Conservation (phyloP, 2,888 invertebrate genomes). For the Smittia aterrima region DNA sequence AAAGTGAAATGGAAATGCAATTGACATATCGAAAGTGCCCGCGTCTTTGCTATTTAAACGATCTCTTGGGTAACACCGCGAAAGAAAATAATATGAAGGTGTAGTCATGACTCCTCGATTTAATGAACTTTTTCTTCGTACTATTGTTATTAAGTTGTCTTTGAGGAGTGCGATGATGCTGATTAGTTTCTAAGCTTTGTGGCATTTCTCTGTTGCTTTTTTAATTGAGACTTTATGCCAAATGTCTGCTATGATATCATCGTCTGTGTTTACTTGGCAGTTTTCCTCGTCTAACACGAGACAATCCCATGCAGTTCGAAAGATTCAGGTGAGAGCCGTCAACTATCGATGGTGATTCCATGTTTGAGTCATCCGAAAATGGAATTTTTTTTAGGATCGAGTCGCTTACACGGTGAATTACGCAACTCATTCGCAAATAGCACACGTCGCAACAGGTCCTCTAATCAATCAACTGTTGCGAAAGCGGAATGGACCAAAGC, state of each 20-base stretch:
- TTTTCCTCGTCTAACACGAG: background rate
- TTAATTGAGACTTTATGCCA: background rate
- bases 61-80: background rate
- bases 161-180: background rate
- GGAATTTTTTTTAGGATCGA: no score
- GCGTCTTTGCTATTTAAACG: background rate
- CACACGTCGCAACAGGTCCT: no score
- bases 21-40: background rate
- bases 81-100: background rate
- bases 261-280: background rate
- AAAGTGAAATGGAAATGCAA: background rate
- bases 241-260: background rate
- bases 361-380: no score
- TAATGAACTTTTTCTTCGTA: background rate
- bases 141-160: background rate
- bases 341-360: no score
- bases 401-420: no score
- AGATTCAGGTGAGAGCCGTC: no score
- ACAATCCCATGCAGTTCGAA: background rate
- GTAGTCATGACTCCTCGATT: background rate
- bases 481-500: no score
- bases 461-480: no score
- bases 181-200: background rate
- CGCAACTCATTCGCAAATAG: no score
- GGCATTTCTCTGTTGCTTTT: background rate